Evolutionary conservation across 2,113 vertebrate genomes (phyloP), one percentile per base, ranked within the genome.

Genomic region (Edolisoma coerulescens): DNA sequence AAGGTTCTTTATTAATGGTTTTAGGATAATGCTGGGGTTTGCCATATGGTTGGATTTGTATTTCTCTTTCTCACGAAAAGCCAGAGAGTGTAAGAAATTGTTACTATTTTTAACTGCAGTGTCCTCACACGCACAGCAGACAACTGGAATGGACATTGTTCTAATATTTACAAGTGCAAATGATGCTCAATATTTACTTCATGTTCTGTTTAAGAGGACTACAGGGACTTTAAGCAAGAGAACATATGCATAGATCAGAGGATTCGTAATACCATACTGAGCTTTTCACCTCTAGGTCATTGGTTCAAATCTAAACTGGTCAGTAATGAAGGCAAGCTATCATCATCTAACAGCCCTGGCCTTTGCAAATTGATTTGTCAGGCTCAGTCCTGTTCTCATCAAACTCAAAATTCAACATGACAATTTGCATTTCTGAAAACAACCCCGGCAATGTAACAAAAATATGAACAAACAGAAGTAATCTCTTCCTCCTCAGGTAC

Each of bases 81-180:
- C 61, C 80, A 90, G 54, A 63, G 90, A 67, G 64, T 79, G 59
- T 93, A 97, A 96, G 94, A 87, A 96, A 96, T 71, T 88, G 75
- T 92, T 96, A 63, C 93, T 96, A 82, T 94, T 94, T 95, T 95
- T 96, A 96, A 95, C 95, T 90, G 76, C 85, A 47, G 11, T 64
- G 57, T 80, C 70, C 76, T 94, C 91, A 93, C 71, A 84, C 1
- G 2, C 90, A 87, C 14, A 76, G 53, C n/a, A 81, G 59, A 93
- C 91, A 93, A 95, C 26, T 79, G 63, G 84, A 85, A 85, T 76
- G 87, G 93, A 88, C 87, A 82, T 32, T 33, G 35, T 41, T 69
- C 59, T 59, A 67, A 41, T 81, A 88, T 73, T 89, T 61, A 84
- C 60, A 94, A 79, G 56, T 56, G 57, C 67, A 86, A 92, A 78